These are phyloP conservation scores for Diglossa cyanea DNA, from an alignment of 2,797 vertebrate species.

Conservation along the genomic window DNA sequence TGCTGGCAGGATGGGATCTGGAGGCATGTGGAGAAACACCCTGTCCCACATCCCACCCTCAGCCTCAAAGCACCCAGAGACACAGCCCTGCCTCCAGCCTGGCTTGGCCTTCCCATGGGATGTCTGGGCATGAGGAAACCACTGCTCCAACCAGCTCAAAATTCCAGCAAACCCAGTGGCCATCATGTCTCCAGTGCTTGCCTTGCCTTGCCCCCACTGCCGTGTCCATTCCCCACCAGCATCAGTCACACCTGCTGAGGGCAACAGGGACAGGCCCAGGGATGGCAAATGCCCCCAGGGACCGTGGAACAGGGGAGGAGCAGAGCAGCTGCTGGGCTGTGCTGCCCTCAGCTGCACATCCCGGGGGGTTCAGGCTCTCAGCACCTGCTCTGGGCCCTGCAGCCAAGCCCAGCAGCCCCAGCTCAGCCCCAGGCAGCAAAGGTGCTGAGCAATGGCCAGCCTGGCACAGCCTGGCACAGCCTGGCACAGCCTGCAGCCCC, in stretches of 20 bases:
- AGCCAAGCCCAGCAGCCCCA: background rate
- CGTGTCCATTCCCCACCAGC: accelerated
- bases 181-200: background rate
- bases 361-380: accelerated
- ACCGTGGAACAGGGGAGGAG: background rate
- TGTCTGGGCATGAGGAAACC: background rate
- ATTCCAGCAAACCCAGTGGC: background rate
- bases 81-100: background rate
- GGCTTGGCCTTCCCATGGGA: background rate
- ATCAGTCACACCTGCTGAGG: background rate
- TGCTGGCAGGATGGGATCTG: background rate
- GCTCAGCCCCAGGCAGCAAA: background rate
- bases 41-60: background rate
- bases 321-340: background rate
- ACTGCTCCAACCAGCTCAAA: background rate
- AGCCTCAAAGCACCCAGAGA: background rate
- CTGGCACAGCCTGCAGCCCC: background rate
- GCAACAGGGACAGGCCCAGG: background rate
- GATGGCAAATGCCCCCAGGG: background rate
- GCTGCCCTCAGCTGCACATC: background rate
- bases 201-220: background rate
- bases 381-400: accelerated
- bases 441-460: background rate
- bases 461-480: background rate
- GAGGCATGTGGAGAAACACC: background rate